Percentiles rank a stretch among this genome's conserved stretches.
phyloP scores from a whole-genome alignment of 1,140 invertebrate species.

The Apolygus lucorum region DNA sequence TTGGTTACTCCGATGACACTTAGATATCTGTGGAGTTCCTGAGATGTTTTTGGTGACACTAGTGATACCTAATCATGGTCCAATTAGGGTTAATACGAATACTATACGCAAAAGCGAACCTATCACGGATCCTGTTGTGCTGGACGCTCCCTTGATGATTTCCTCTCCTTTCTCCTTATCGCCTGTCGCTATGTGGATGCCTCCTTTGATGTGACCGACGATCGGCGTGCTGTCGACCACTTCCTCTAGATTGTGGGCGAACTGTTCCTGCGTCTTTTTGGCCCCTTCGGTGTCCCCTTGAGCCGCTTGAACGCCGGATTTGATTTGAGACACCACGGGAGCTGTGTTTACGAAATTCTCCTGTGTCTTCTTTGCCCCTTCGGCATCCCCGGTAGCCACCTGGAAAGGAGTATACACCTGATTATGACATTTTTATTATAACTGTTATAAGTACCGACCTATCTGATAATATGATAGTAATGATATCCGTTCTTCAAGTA shows the following conservation, averaged over 20 bases:
- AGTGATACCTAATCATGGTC: too few species aligned
- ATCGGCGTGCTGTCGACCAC: slow-evolving; percentile 15
- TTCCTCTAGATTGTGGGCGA: background rate
- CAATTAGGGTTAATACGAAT: too few species aligned
- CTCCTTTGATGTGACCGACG: slow-evolving; percentile 21
- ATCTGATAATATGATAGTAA: too few species aligned
- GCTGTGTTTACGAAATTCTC: slow-evolving; percentile 18
- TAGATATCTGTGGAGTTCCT: too few species aligned
- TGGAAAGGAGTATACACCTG: too few species aligned
- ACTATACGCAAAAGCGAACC: too few species aligned
- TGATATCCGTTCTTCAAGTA: too few species aligned
- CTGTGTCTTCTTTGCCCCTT: slow-evolving; percentile 13
- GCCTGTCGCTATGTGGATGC: slow-evolving; percentile 12
- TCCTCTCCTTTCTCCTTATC: slow-evolving; percentile 15
- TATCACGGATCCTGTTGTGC: slow-evolving; percentile 6
- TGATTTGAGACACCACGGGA: slow-evolving; percentile 16
- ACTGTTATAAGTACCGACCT: too few species aligned
- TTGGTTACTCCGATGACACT: too few species aligned
- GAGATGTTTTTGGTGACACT: too few species aligned
- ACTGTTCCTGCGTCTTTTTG: slow-evolving; percentile 10
- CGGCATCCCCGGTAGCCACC: background rate
- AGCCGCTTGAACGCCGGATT: slow-evolving; percentile 6
- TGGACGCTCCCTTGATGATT: slow-evolving; percentile 11
- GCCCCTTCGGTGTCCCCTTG: slow-evolving; percentile 12
- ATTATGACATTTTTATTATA: too few species aligned